Percentiles rank a stretch among this genome's conserved stretches.
phyloP scores from a whole-genome alignment of 2,888 invertebrate species.

The Coleophora deauratella region DNA sequence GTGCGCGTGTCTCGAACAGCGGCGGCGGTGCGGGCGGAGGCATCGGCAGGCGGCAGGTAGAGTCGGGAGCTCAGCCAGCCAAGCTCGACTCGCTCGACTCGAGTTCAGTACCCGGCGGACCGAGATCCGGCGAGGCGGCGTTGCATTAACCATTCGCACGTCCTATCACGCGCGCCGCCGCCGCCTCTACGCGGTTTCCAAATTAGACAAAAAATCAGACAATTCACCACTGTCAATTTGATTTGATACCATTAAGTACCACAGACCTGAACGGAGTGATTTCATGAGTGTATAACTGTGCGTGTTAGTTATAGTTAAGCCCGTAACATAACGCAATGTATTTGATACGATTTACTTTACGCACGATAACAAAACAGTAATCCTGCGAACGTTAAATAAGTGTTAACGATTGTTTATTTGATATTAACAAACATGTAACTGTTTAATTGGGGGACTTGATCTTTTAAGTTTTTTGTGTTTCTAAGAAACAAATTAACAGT shows the following conservation, averaged over 20 bases:
- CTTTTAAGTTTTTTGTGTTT: no score
- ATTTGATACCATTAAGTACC: no score
- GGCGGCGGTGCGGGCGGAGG: slow-evolving; percentile 16
- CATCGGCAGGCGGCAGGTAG: slow-evolving; percentile 34
- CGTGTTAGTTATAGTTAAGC: slow-evolving; percentile 9
- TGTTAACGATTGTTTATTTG: slow-evolving; percentile 1
- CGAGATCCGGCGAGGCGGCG: slow-evolving; percentile 62
- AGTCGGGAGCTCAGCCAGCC: slow-evolving; percentile 17
- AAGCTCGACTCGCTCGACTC: slow-evolving; percentile 21
- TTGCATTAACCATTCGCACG: slow-evolving; percentile 40
- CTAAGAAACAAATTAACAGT: no score
- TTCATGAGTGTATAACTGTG: slow-evolving; percentile 1
- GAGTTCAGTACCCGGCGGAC: slow-evolving; percentile 72
- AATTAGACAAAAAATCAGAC: slow-evolving; percentile 40
- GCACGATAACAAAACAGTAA: slow-evolving; percentile 8
- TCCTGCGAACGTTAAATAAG: slow-evolving; percentile 9
- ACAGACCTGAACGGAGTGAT: no score
- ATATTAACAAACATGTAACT: slow-evolving; percentile 3
- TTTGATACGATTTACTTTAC: slow-evolving; percentile 48
- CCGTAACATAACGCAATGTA: slow-evolving; percentile 33
- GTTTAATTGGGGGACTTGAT: slow-evolving; percentile 2
- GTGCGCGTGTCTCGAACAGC: slow-evolving; percentile 36
- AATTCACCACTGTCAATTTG: no score
- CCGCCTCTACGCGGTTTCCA: slow-evolving; percentile 67
- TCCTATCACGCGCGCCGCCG: slow-evolving; percentile 62